Percentiles rank a stretch among this genome's conserved stretches.
Conservation (phyloP, 2,113 vertebrate species). For the Ailuropoda melanoleuca region DNA sequence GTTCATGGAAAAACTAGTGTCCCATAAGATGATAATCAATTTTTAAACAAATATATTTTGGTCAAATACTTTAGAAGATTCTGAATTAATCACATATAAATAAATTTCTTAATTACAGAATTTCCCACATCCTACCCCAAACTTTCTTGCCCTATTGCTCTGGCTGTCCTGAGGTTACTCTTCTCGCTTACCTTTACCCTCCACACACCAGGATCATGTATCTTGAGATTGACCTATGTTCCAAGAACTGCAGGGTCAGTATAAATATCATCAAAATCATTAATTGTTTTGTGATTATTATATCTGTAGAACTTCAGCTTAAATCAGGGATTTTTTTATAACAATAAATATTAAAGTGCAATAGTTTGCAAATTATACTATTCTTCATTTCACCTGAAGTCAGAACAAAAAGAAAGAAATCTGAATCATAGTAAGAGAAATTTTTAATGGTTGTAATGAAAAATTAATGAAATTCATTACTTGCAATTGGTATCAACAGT, state of each 20-base stretch:
- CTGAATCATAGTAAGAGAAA: constrained; percentile 7
- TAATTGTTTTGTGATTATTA: neutral
- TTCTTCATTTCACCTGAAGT: neutral
- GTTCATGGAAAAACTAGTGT: neutral
- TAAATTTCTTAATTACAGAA: neutral
- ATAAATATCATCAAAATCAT: neutral
- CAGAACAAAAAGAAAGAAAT: neutral
- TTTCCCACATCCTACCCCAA: neutral
- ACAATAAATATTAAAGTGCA: neutral
- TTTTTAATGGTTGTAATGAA: neutral
- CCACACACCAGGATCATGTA: neutral
- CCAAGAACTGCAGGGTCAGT: neutral
- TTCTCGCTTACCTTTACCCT: accelerated
- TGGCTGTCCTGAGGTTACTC: neutral
- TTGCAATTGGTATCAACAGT: neutral
- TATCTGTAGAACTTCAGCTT: neutral
- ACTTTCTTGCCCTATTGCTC: neutral
- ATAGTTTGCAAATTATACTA: neutral
- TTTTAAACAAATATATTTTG: neutral
- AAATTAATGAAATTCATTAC: constrained; percentile 12
- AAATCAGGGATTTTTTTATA: neutral
- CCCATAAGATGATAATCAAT: neutral
- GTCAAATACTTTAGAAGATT: constrained; percentile 25
- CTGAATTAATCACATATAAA: neutral
- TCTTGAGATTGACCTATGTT: neutral